Conservation (phyloP, 1,140 invertebrate species). For the Cyphomyrmex costatus region DNA sequence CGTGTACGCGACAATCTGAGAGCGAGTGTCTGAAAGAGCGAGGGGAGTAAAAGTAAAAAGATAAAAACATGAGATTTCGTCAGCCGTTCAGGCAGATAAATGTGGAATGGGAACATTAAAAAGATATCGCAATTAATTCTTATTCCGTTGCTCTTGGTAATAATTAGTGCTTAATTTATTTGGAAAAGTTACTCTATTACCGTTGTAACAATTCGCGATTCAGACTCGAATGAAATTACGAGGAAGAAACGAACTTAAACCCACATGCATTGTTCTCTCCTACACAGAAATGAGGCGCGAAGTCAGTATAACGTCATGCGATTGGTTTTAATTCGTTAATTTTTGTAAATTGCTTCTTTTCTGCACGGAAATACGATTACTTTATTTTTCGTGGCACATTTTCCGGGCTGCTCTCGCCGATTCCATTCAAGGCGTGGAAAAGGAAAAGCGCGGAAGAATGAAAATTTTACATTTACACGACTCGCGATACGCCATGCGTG, state of each 20-base stretch:
- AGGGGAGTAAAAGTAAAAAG: not conserved
- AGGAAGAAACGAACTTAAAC: not conserved
- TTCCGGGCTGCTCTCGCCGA: conserved; percentile 14
- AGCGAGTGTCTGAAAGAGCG: not conserved
- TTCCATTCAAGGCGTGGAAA: conserved; percentile 52
- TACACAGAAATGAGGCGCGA: not conserved
- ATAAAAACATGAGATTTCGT: conserved; percentile 17
- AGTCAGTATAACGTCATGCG: not conserved
- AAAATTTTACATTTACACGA: conserved; percentile 44
- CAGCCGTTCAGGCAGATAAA: not conserved
- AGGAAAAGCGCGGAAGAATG: conserved; percentile 48
- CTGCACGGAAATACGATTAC: not conserved
- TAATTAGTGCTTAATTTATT: conserved; percentile 7
- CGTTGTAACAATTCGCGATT: conserved; percentile 11
- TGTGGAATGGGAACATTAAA: not conserved
- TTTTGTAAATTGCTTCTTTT: not conserved
- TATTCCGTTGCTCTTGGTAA: not conserved
- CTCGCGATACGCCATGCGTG: not conserved
- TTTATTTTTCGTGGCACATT: conserved; percentile 31
- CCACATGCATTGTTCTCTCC: not conserved
- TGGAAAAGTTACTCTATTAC: conserved; percentile 3
- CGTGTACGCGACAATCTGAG: conserved; percentile 63
- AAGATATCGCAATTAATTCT: conserved; percentile 12
- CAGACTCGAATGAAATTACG: conserved; percentile 10
- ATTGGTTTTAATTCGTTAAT: conserved; percentile 36